phyloP scores from a whole-genome alignment of 2,113 vertebrate genomes.

The Amphiprion percula region DNA sequence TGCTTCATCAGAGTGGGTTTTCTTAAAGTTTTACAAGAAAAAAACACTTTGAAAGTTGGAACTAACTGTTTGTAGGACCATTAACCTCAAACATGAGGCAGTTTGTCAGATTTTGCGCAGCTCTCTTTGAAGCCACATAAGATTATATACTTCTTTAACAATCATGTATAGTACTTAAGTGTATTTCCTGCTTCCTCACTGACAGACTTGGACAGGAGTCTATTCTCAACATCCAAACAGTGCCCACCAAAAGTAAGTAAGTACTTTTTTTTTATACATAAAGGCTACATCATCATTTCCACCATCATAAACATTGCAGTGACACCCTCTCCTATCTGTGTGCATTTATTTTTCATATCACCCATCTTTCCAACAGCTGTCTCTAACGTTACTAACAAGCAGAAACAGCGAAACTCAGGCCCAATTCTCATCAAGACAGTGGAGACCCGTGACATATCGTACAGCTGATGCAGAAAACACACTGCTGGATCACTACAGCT shows the following conservation, averaged over 20 bases:
- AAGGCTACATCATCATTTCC: neutral
- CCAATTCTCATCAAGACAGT: conserved; percentile 71
- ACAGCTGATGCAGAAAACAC: conserved; percentile 18
- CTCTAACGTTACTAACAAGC: neutral
- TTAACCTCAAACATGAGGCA: neutral
- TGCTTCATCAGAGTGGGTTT: neutral
- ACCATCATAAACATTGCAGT: neutral
- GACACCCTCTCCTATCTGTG: neutral
- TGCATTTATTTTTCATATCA: neutral
- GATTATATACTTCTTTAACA: neutral
- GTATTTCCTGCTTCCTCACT: conserved; percentile 12
- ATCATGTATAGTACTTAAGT: neutral
- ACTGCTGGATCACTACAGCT: neutral
- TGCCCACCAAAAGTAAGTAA: conserved; percentile 56
- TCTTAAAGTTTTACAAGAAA: neutral
- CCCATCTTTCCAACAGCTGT: conserved; percentile 20
- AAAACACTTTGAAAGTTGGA: neutral
- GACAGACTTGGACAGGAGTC: conserved; percentile 66
- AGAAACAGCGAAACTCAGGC: neutral
- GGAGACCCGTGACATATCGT: conserved; percentile 36
- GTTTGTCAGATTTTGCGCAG: neutral
- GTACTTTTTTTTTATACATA: neutral
- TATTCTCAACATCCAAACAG: conserved; percentile 56
- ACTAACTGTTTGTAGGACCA: too few species aligned
- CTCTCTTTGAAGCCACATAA: too few species aligned